phyloP scores from a whole-genome alignment of 2,797 vertebrate species.

The Moxostoma hubbsi region DNA sequence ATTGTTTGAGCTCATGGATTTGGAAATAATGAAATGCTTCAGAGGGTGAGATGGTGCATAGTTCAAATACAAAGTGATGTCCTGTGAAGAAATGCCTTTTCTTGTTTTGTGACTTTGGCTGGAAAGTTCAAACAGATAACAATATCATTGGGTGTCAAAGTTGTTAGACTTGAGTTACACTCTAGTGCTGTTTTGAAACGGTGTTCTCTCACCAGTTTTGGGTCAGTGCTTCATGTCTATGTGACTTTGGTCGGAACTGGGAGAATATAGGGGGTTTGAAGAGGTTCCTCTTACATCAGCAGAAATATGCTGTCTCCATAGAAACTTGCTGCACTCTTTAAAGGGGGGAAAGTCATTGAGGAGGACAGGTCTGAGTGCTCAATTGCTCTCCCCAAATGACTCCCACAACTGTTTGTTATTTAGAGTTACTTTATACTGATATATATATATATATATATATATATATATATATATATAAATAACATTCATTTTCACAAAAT shows the following conservation, averaged over 20 bases:
- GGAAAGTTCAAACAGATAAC: neutral
- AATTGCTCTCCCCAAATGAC: conserved; percentile 13
- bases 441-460: too few species aligned
- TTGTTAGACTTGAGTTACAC: too few species aligned
- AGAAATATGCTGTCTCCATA: conserved; percentile 49
- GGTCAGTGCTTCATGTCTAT: conserved; percentile 46
- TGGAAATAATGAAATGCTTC: conserved; percentile 77
- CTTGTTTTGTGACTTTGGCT: too few species aligned
- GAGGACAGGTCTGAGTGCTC: conserved; percentile 1
- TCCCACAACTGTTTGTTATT: conserved; percentile 16
- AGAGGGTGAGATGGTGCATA: conserved; percentile 69
- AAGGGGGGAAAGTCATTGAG: conserved; percentile 42
- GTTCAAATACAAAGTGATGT: conserved; percentile 72
- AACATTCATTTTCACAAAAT: too few species aligned
- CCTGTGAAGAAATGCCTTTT: conserved; percentile 50
- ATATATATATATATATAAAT: too few species aligned
- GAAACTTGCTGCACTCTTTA: conserved; percentile 34
- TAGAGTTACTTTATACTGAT: conserved; percentile 1
- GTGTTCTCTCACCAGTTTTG: conserved; percentile 33
- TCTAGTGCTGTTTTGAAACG: conserved; percentile 15
- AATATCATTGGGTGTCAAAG: neutral
- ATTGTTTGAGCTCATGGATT: conserved; percentile 77
- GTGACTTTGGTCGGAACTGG: conserved; percentile 14
- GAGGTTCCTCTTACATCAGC: conserved; percentile 51
- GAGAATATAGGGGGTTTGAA: conserved; percentile 19